These are phyloP conservation scores for Mesorhabditis belari DNA, from an alignment of 2,888 invertebrate species.

Conservation along the genomic window DNA sequence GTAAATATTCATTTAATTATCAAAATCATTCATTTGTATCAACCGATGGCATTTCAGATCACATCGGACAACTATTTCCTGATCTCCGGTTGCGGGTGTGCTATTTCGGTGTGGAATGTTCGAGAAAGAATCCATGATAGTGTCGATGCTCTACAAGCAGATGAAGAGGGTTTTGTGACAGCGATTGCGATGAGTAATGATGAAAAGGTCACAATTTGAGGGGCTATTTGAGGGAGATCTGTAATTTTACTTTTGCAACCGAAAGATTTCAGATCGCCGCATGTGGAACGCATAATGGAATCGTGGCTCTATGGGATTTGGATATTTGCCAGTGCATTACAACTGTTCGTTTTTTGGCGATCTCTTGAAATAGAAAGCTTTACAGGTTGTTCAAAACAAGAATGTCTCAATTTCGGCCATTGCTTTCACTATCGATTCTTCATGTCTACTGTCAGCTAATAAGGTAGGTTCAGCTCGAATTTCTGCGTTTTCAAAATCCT, in stretches of 20 bases:
- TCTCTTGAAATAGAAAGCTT: neutral
- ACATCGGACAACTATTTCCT: conserved; percentile 80
- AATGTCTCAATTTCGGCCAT: conserved; percentile 39
- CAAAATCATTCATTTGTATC: too few relatives aligned
- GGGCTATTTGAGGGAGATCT: too few relatives aligned
- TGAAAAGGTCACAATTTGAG: conserved; percentile 27
- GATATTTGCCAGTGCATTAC: conserved; percentile 50
- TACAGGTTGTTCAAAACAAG: conserved; percentile 36
- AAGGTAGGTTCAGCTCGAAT: too few relatives aligned
- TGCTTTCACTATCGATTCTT: conserved; percentile 38
- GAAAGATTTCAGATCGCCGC: conserved; percentile 28
- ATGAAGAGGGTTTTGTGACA: conserved; percentile 36
- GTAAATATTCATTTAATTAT: too few relatives aligned
- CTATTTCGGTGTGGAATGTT: conserved; percentile 55
- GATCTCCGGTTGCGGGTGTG: conserved; percentile 75
- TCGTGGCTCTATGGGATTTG: conserved; percentile 51
- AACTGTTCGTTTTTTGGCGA: conserved; percentile 22
- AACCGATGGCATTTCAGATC: conserved; percentile 42
- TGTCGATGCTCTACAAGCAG: conserved; percentile 20
- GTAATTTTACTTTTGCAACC: too few relatives aligned
- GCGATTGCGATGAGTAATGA: conserved; percentile 41
- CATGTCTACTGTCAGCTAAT: conserved; percentile 40
- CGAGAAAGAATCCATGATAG: conserved; percentile 22
- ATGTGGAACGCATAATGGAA: conserved; percentile 48
- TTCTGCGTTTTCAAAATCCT: too few relatives aligned